Percentiles rank a stretch among this genome's conserved stretches.
phyloP scores from a whole-genome alignment of 2,113 vertebrate genomes.

The Heloderma charlesbogerti region DNA sequence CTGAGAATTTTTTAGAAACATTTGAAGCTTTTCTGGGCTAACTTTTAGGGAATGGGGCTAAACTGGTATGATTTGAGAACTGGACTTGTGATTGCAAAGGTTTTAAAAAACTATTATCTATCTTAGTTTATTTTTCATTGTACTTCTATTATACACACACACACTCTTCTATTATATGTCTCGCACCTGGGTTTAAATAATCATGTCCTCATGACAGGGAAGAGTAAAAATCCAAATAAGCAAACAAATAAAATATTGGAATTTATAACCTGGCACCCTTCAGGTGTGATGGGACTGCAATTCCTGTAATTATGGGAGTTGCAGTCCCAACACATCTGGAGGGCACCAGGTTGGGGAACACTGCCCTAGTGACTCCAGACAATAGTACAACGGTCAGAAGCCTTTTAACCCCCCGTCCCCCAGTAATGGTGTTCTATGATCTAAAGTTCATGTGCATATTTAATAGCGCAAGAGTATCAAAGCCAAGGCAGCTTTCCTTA shows the following conservation, averaged over 20 bases:
- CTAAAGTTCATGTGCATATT: neutral
- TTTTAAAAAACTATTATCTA: too few relatives aligned
- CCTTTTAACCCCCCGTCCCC: neutral
- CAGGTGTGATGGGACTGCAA: too few relatives aligned
- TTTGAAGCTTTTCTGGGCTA: neutral
- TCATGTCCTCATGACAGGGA: neutral
- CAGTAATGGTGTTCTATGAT: neutral
- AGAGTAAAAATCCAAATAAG: neutral
- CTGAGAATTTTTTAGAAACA: neutral
- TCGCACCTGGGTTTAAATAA: neutral
- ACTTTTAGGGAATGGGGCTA: neutral
- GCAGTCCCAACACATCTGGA: too few relatives aligned
- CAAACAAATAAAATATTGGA: neutral
- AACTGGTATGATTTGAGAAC: neutral
- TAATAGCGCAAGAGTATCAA: neutral
- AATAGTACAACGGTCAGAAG: neutral
- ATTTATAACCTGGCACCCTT: neutral
- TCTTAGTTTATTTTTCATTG: neutral
- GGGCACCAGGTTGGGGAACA: neutral
- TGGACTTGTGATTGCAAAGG: neutral
- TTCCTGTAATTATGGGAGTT: too few relatives aligned
- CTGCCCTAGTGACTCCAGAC: neutral
- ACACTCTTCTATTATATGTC: neutral
- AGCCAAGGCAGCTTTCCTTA: conserved; percentile 47
- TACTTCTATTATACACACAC: neutral